These are phyloP conservation scores for Morelia viridis DNA, from an alignment of 2,797 vertebrate genomes.

Conservation along the genomic window DNA sequence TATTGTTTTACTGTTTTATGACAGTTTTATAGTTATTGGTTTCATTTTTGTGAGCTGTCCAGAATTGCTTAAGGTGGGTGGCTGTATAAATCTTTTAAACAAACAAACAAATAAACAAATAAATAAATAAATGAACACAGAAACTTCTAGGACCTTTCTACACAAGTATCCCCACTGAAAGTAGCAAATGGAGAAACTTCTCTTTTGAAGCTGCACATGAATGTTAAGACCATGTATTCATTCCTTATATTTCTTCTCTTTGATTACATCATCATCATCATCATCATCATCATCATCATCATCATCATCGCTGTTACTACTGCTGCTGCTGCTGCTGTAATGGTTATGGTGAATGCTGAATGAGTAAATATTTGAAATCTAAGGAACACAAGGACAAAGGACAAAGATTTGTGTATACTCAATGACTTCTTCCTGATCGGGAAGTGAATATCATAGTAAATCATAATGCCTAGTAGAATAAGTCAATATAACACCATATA, in stretches of 20 bases:
- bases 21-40: background rate
- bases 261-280: background rate
- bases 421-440: conserved; percentile 27
- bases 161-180: background rate
- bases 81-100: no score
- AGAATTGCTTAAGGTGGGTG: no score
- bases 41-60: no score
- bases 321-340: background rate
- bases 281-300: no score
- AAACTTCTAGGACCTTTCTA: background rate
- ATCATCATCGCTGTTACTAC: background rate
- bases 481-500: conserved; percentile 58
- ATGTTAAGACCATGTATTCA: background rate
- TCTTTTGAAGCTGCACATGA: background rate
- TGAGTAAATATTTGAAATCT: background rate
- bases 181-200: background rate
- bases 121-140: no score
- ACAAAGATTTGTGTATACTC: background rate
- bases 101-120: no score
- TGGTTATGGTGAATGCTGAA: background rate
- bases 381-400: background rate
- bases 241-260: background rate
- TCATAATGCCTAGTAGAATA: conserved; percentile 53
- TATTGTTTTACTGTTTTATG: no score
- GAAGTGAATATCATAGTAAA: conserved; percentile 55